These are phyloP conservation scores for Palloptera scutellata DNA, from an alignment of 2,888 invertebrate genomes.

Conservation along the genomic window DNA sequence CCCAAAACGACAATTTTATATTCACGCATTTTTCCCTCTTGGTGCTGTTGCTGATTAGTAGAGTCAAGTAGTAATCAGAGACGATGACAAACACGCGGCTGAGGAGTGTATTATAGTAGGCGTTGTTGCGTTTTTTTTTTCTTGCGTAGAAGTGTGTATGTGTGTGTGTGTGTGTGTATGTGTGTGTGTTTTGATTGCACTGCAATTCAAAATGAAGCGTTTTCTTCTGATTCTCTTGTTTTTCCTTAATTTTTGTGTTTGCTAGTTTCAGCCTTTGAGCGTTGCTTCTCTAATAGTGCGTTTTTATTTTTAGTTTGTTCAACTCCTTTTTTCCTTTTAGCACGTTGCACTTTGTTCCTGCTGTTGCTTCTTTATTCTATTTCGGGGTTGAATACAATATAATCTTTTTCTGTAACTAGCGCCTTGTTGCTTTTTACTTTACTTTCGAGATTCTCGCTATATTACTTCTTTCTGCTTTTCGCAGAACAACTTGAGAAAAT, in stretches of 20 bases:
- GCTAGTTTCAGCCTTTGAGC: not conserved
- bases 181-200: not conserved
- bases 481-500: constrained; percentile 12
- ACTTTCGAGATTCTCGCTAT: constrained; percentile 24
- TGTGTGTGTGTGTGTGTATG: constrained; percentile 2
- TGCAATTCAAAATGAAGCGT: not conserved
- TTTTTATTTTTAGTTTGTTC: not conserved
- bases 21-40: constrained; percentile 83
- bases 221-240: constrained; percentile 10
- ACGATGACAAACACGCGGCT: constrained; percentile 34
- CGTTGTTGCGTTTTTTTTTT: not conserved
- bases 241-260: constrained; percentile 10
- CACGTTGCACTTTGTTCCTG: constrained; percentile 16
- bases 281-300: not conserved
- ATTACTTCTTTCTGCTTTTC: constrained; percentile 16
- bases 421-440: constrained; percentile 25
- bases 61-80: constrained; percentile 32
- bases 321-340: constrained; percentile 12
- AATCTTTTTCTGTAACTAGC: constrained; percentile 12
- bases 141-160: not conserved
- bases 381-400: not conserved
- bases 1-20: constrained; percentile 99
- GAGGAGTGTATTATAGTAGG: constrained; percentile 30
- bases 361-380: not conserved
- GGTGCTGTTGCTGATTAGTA: not conserved